These are phyloP conservation scores for Mesodorylaimus sp. DNA, from an alignment of 2,888 invertebrate species.

Conservation along the genomic window DNA sequence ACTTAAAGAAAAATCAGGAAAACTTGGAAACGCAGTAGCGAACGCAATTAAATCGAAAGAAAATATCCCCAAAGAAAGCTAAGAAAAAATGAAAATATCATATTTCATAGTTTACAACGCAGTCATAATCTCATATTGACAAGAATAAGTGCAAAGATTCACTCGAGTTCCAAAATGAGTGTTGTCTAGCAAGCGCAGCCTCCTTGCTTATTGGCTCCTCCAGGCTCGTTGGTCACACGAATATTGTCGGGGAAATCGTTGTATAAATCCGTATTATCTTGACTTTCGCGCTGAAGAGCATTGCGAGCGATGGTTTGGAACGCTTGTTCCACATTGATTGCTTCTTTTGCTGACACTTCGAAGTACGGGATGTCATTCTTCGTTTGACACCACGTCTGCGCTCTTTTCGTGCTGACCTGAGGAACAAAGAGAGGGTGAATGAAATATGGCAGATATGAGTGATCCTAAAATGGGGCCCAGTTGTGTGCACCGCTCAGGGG, in stretches of 20 bases:
- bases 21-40: too few species aligned
- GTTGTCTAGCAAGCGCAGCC: neutral
- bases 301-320: slow-evolving; percentile 76
- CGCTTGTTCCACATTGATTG: slow-evolving; percentile 80
- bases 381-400: slow-evolving; percentile 95
- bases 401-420: slow-evolving; percentile 33
- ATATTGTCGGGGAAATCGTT: slow-evolving; percentile 96
- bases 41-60: too few species aligned
- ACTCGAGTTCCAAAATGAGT: too few species aligned
- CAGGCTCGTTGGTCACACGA: slow-evolving; percentile 16
- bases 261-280: slow-evolving; percentile 59
- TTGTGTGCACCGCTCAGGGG: too few species aligned
- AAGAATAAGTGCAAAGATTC: too few species aligned
- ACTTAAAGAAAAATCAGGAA: too few species aligned
- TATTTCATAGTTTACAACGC: too few species aligned
- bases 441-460: too few species aligned
- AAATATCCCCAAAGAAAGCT: too few species aligned
- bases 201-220: neutral
- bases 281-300: slow-evolving; percentile 58
- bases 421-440: slow-evolving; percentile 9
- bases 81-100: too few species aligned
- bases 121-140: too few species aligned
- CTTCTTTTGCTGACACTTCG: slow-evolving; percentile 98
- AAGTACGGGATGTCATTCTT: slow-evolving; percentile 98
- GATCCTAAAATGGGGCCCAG: too few species aligned